Base-by-base conservation (phyloP, 2,888 invertebrate species). In the Drosophila dives region DNA sequence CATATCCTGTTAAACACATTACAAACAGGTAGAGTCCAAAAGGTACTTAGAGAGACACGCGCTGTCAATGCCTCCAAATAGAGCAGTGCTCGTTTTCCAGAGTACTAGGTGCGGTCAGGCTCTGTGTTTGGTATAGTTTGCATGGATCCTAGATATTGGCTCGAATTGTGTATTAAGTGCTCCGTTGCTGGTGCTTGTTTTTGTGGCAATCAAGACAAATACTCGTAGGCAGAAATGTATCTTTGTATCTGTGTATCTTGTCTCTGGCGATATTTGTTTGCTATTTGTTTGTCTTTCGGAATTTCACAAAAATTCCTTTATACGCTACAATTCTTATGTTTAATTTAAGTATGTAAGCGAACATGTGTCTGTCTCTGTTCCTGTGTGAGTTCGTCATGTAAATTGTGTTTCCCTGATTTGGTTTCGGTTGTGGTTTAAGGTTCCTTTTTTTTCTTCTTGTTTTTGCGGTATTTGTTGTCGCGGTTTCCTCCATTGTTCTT, bases 1-100 rank as follows among this genome's bases (percentile, higher is more conserved):
- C 83, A 89, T 86, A 86, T 86, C 85, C 85, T 86, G 85, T 81
- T 81, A 86, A 89, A 89, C 81, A 89, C 75, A 86, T 77, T 89
- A 75, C 65, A 53, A 58, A 80, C 84, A 86, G 85, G 86, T 83
- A 88, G 66, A 80, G 34, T 51, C 40, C 59, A 60, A 66, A 81
- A 84, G 81, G 87, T 84, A 86, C 80, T 64, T 54, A 20, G n/a
- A 61, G 45, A 76, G 86, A 86, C 89, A 89, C 89, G 89, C 86
- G 86, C 81, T 78, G 75, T 63, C 64, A 68, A 23, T 64, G 74
- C 50, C 80, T 72, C 63, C 77, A 80, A 79, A 56, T 71, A 71
- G 80, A 75, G 64, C 75, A 69, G 48, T 40, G 32, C 15, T 20
- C 11, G 38, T 26, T 11, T 23, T 15, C 17, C 64, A 33, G 60